Percentiles rank a stretch among this genome's conserved stretches.
Conservation (phyloP, 2,888 invertebrate species). For the Acronicta psi region DNA sequence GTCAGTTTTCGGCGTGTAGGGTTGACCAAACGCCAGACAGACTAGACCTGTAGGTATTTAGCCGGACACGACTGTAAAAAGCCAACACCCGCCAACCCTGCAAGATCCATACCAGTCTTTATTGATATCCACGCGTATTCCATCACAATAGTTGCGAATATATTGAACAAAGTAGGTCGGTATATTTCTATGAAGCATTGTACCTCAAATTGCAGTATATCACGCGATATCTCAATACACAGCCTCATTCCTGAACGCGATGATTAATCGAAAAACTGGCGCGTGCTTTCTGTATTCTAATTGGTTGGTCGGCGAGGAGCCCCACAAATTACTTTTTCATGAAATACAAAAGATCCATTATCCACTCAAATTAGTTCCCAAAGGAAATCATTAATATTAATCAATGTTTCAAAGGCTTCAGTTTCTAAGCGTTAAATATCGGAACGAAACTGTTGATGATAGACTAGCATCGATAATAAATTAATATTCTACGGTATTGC, state of each 20-base stretch:
- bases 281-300: slow-evolving; percentile 76
- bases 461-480: slow-evolving; percentile 42
- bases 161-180: slow-evolving; percentile 21
- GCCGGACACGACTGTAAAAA: too few species aligned
- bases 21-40: too few species aligned
- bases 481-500: slow-evolving; percentile 29
- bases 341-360: slow-evolving; percentile 85
- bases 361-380: slow-evolving; percentile 85
- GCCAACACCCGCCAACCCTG: too few species aligned
- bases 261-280: slow-evolving; percentile 75
- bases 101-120: too few species aligned
- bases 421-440: slow-evolving; percentile 52
- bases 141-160: slow-evolving; percentile 12
- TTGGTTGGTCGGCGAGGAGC: slow-evolving; percentile 69
- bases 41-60: too few species aligned
- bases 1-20: too few species aligned
- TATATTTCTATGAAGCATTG: slow-evolving; percentile 26
- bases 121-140: slow-evolving; percentile 4
- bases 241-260: slow-evolving; percentile 49
- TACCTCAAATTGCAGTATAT: slow-evolving; percentile 44
- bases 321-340: slow-evolving; percentile 84
- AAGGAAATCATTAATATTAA: slow-evolving; percentile 86
- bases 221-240: slow-evolving; percentile 64
- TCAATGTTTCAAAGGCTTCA: slow-evolving; percentile 79
- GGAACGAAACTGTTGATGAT: slow-evolving; percentile 33